Conservation (phyloP, 2,113 vertebrate genomes). For the Axis porcinus region DNA sequence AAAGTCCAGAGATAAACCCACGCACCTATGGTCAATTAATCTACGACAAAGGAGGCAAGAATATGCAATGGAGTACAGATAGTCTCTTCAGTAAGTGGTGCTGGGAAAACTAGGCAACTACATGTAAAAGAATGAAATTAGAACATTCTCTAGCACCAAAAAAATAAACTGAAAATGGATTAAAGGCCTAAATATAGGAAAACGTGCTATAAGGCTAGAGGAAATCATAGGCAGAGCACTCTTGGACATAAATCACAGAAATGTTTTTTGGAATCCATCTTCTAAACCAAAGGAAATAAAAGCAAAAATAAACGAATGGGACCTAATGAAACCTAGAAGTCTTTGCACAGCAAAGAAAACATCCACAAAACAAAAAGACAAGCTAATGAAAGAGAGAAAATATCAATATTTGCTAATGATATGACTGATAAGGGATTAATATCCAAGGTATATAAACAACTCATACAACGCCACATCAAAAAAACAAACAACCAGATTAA, state of each 20-base stretch:
- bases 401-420: background rate
- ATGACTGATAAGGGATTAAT: background rate
- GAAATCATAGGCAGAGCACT: background rate
- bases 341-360: background rate
- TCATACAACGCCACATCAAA: background rate
- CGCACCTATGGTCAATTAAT: background rate
- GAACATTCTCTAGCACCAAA: background rate
- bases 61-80: background rate
- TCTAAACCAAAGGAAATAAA: background rate
- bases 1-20: background rate
- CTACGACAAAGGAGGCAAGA: background rate
- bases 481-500: background rate
- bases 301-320: background rate
- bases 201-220: background rate
- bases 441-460: background rate
- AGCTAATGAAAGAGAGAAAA: background rate
- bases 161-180: background rate
- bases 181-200: background rate
- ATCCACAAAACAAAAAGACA: background rate
- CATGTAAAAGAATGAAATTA: background rate
- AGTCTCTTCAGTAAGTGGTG: background rate
- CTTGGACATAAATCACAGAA: background rate
- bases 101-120: background rate
- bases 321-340: background rate
- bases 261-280: background rate